Evolutionary conservation across 1,140 invertebrate genomes (phyloP), one percentile per base, ranked within the genome.

Genomic region (Ylistrum balloti): DNA sequence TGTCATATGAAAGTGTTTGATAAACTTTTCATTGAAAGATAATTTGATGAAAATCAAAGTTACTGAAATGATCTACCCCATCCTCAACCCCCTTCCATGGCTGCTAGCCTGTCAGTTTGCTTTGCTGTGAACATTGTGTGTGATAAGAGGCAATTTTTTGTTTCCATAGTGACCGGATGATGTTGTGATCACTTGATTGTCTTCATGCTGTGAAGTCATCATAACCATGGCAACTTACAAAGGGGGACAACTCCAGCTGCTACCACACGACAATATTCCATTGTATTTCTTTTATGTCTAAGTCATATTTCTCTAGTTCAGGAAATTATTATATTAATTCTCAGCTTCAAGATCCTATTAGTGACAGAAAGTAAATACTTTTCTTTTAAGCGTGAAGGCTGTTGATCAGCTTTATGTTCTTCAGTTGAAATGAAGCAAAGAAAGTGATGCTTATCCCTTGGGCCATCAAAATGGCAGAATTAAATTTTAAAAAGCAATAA

Each of bases 121-220:
- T 74, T 74, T 74, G 56, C 56, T 74, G 56, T 74, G 56, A 74
- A 28, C 56, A 74, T 74, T 74, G 56, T 74, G 56, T 28, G 56
- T 74, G 22, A 74, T 74, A 17, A 74, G 56, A 74, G 56, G 22
- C 15, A 74, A n/a, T 74, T 74, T 74, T 74, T 74, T 74, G 56
- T 74, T 74, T 74, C 56, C 56, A 74, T 74, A 74, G 56, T 74
- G 56, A 74, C 56, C 56, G n/a, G 56, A 74, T 74, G 56, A 74
- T 74, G 56, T 74, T 74, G 56, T 74, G 56, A 74, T 74, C 56
- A 74, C 56, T 74, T 28, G 56, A 74, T 28, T 74, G 56, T 74
- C 56, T 74, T 28, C 22, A 74, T 74, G 56, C 22, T 28, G 56
- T 74, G 56, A 74, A 74, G 56, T 28, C 56, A 74, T 74, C 56